Base-by-base conservation (phyloP, 2,113 vertebrate genomes). In the Sander vitreus region DNA sequence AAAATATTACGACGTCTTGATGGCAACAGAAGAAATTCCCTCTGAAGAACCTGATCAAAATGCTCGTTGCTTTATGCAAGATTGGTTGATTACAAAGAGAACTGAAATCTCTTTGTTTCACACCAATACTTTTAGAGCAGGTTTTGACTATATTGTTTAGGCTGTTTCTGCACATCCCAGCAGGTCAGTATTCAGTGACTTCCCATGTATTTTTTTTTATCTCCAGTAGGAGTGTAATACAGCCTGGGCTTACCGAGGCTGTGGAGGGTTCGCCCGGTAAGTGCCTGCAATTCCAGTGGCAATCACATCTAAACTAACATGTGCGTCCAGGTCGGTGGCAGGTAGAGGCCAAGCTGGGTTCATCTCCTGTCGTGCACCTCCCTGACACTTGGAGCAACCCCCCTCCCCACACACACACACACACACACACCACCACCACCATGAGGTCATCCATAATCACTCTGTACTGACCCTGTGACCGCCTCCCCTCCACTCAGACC, bases 241-340 rank as follows among this genome's bases (percentile, higher is more conserved):
- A 65, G 33, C 72, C 64, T 10, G 16, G 67, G 51, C 63, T 78
- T 54, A 47, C 64, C 0, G 4, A 19, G 80, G 71, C 68, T 39
- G 78, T 73, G 78, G 73, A 84, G 58, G 87, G 76, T 89, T 90
- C 81, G 85, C 68, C 74, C 69, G 74, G 81, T 88, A 90, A 90
- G 84, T 88, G 87, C 80, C 81, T 78, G 72, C 89, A 92, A 92
- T 93, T 89, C 87, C 82, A 84, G 83, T 85, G 85, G 87, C 84
- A 83, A 91, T 93, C 91, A 86, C 73, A 77, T 89, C 85, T 89
- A 85, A 91, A 91, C 88, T 81, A 87, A 90, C 85, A 84, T 53
- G 72, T 62, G 76, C 58, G 69, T 74, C 45, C 80, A 68, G 78
- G 55, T 80, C 58, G n/a, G 73, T 76, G 80, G 87, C 75, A 88